phyloP scores from a whole-genome alignment of 2,888 invertebrate genomes.

The Philonicus albiceps region DNA sequence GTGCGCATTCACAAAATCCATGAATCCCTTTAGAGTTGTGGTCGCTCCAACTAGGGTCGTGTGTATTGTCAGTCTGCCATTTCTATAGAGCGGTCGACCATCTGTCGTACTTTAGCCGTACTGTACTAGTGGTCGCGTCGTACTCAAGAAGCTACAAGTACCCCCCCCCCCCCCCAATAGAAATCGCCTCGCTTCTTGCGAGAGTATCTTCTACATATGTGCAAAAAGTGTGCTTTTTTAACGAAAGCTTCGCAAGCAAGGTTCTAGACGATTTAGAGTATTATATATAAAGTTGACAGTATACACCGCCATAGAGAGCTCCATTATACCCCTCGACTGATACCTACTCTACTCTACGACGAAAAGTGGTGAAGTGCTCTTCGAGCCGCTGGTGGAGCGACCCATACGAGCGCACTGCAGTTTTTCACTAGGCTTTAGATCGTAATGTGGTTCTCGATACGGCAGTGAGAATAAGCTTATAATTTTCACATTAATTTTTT shows the following conservation, averaged over 20 bases:
- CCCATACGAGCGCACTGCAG: slow-evolving; percentile 42
- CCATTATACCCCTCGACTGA: background rate
- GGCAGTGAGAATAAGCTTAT: slow-evolving; percentile 27
- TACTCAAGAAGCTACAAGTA: background rate
- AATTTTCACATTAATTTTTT: background rate
- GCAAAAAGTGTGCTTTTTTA: slow-evolving; percentile 28
- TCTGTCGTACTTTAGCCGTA: background rate
- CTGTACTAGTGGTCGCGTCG: background rate
- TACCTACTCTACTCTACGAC: background rate
- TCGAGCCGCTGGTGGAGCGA: background rate
- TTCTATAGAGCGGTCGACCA: background rate
- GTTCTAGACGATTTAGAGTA: background rate
- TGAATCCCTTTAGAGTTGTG: background rate
- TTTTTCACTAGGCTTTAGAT: slow-evolving; percentile 46
- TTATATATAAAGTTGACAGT: background rate
- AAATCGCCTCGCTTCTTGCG: background rate
- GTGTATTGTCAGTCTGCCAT: background rate
- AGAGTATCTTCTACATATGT: background rate
- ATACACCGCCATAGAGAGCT: background rate
- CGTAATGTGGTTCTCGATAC: slow-evolving; percentile 44
- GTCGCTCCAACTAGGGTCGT: background rate
- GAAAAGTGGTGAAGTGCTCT: background rate
- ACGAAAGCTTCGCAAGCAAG: background rate
- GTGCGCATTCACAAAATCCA: background rate
- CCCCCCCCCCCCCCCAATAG: background rate